Evolutionary conservation across 2,888 invertebrate genomes (phyloP).

Genomic region (Noctua fimbriata): DNA sequence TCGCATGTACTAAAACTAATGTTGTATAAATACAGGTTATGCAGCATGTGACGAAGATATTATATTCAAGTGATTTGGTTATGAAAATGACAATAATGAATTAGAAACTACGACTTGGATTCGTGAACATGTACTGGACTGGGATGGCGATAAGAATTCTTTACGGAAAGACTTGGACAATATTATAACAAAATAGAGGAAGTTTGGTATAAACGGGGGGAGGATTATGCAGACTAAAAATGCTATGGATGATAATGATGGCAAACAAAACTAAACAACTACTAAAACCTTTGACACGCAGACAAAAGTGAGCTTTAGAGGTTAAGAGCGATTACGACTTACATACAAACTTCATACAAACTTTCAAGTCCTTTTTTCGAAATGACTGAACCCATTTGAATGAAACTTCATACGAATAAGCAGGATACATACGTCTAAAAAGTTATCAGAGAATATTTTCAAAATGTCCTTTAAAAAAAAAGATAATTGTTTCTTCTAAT

Average conservation of each 20-base stretch:
- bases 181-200: neutral
- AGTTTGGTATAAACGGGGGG: neutral
- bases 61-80: neutral
- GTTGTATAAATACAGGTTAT: slow-evolving; percentile 46
- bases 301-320: neutral
- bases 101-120: too few relatives aligned
- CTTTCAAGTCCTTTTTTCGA: too few relatives aligned
- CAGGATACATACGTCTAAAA: too few relatives aligned
- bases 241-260: neutral
- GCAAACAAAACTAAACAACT: neutral
- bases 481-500: too few relatives aligned
- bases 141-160: neutral
- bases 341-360: too few relatives aligned
- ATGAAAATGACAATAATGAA: too few relatives aligned
- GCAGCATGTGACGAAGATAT: slow-evolving; percentile 41
- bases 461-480: too few relatives aligned
- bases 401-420: too few relatives aligned
- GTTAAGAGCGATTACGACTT: neutral
- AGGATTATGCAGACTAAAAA: neutral
- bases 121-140: neutral
- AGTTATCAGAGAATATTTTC: too few relatives aligned
- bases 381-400: too few relatives aligned
- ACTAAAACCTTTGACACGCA: neutral
- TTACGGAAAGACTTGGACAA: neutral
- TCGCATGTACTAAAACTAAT: too few relatives aligned